Percentiles rank a stretch among this genome's conserved stretches.
These are phyloP conservation scores for Conus betulinus DNA, from an alignment of 1,140 invertebrate species.

Conservation along the genomic window DNA sequence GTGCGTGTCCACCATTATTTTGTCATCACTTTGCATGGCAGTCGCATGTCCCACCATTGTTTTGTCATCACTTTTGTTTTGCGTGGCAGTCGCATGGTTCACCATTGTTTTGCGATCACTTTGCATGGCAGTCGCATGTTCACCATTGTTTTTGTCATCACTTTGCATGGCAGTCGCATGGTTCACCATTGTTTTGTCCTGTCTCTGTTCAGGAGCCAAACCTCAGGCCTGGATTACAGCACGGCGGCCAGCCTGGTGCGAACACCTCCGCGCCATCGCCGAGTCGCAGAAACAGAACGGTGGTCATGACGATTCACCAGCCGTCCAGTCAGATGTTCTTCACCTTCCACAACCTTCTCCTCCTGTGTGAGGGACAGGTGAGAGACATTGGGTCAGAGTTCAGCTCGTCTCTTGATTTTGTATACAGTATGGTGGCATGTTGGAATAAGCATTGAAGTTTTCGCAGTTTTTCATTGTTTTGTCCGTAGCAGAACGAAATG, in stretches of 20 bases:
- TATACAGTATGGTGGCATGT: neutral
- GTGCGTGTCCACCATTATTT: too few relatives aligned
- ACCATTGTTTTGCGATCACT: too few relatives aligned
- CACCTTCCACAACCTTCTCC: conserved; percentile 88
- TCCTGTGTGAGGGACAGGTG: conserved; percentile 85
- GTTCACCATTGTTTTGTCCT: too few relatives aligned
- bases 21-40: too few relatives aligned
- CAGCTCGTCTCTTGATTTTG: neutral
- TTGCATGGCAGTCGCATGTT: too few relatives aligned
- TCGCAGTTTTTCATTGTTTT: neutral
- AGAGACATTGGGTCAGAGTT: neutral
- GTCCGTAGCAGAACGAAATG: neutral
- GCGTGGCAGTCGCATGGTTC: too few relatives aligned
- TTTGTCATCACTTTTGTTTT: too few relatives aligned
- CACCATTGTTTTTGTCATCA: too few relatives aligned
- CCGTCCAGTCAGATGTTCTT: conserved; percentile 93
- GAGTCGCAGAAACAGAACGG: conserved; percentile 86
- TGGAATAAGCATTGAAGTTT: neutral
- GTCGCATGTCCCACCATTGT: too few relatives aligned
- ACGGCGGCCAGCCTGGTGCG: conserved; percentile 86
- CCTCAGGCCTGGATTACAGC: conserved; percentile 89
- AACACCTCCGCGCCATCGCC: conserved; percentile 85
- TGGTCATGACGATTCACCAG: conserved; percentile 90
- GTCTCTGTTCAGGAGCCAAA: conserved; percentile 84
- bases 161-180: too few relatives aligned